These are phyloP conservation scores for Oreocharis arfaki DNA, from an alignment of 2,113 vertebrate genomes.

Conservation along the genomic window DNA sequence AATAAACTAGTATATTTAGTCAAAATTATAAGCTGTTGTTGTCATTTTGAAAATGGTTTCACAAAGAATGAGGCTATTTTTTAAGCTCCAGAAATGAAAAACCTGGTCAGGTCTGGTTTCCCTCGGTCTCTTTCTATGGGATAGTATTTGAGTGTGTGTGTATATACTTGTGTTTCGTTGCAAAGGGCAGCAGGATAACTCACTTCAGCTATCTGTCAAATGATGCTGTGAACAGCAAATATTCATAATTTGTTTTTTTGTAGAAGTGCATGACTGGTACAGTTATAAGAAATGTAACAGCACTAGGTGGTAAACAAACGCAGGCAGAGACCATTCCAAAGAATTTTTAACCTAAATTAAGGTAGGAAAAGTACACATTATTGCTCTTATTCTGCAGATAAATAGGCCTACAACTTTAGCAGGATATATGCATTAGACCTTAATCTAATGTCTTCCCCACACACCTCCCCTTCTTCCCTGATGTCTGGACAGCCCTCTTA, in stretches of 20 bases:
- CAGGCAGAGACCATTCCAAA: not conserved
- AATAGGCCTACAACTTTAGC: not conserved
- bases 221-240: not conserved
- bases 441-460: not conserved
- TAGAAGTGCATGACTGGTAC: not conserved
- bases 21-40: not conserved
- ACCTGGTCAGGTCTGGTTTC: not conserved
- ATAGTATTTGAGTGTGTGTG: accelerated
- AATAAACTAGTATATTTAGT: not conserved
- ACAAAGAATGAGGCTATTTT: not conserved
- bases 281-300: not conserved
- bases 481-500: not conserved
- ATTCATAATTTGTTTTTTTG: not conserved
- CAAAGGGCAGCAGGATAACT: not conserved
- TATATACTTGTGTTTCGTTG: not conserved
- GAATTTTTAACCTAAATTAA: not conserved
- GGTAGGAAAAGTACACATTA: not conserved
- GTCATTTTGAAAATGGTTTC: not conserved
- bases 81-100: not conserved
- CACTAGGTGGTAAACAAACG: not conserved
- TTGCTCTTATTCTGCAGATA: not conserved
- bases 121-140: not conserved
- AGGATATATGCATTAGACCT: not conserved
- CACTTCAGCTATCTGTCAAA: not conserved
- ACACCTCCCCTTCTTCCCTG: not conserved